Percentiles rank a stretch among this genome's conserved stretches.
These are phyloP conservation scores for Scaptomyza montana DNA, from an alignment of 1,140 invertebrate species.

Conservation along the genomic window DNA sequence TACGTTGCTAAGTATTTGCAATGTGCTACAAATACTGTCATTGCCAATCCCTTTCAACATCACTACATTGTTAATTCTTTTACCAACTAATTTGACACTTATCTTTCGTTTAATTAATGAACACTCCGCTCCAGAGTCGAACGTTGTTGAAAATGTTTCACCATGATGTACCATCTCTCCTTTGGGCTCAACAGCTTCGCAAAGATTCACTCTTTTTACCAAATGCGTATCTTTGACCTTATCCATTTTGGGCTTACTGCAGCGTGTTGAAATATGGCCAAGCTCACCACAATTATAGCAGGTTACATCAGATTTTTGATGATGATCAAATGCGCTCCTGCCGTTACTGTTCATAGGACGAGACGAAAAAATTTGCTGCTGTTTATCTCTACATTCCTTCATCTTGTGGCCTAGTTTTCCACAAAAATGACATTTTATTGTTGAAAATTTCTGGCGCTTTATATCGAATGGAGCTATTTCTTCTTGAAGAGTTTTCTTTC, in stretches of 20 bases:
- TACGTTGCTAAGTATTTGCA: too few relatives aligned
- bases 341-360: neutral
- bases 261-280: conserved; percentile 18
- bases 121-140: too few relatives aligned
- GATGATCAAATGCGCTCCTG: too few relatives aligned
- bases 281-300: neutral
- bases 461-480: conserved; percentile 2
- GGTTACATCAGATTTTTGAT: too few relatives aligned
- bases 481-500: conserved; percentile 29
- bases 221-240: too few relatives aligned
- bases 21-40: too few relatives aligned
- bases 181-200: too few relatives aligned
- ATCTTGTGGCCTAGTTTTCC: conserved; percentile 31
- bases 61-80: too few relatives aligned
- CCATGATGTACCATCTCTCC: conserved; percentile 16
- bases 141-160: neutral
- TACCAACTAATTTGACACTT: too few relatives aligned
- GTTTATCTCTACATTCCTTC: neutral
- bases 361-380: conserved; percentile 21
- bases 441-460: conserved; percentile 23
- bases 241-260: conserved; percentile 15
- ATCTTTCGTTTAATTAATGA: too few relatives aligned
- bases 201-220: too few relatives aligned
- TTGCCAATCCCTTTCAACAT: too few relatives aligned
- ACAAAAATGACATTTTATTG: conserved; percentile 28